Evolutionary conservation across 2,888 invertebrate genomes (phyloP), one percentile per base, ranked within the genome.

Genomic region (Noctua comes): DNA sequence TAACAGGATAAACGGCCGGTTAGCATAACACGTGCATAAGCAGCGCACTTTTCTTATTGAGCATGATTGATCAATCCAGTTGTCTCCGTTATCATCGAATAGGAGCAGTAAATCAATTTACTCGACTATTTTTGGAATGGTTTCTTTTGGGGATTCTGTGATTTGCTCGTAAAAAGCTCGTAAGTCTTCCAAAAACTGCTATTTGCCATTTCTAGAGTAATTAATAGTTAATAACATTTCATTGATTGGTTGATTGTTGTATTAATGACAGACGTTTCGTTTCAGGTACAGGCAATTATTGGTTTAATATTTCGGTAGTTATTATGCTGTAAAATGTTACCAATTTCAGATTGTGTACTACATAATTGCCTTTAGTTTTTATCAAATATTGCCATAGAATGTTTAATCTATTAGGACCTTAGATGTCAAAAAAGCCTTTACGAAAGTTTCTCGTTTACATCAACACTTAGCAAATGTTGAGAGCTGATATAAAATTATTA

Each of bases 1-100:
- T 82, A 86, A 88, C 82, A 84, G 82, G 86, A 86, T 88, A 88
- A 88, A 79, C 79, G 78, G 51, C 43, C 68, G 48, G 79, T 88
- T 76, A 82, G 69, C 73, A 82, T 75, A 79, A 83, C 81, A 79
- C 79, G 86, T 83, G 87, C 78, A 72, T 76, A 76, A 70, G 70
- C 64, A 66, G 74, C 75, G 62, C 75, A 80, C 74, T 86, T 83
- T 86, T 83, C 83, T 86, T 86, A 85, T 82, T 84, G 80, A 74
- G 46, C 51, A 66, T 79, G 85, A 86, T 88, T 85, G 80, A 85
- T 86, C 85, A 83, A 81, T 88, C 76, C 57, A 36, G 66, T 72
- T 76, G 66, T 70, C 76, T 74, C 66, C 16, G 62, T 76, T 68
- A 85, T 73, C 74, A 73, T 80, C 51, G 79, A 62, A 76, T 74